These are phyloP conservation scores for Ferrisia virgata DNA, from an alignment of 2,888 invertebrate genomes.

Conservation along the genomic window DNA sequence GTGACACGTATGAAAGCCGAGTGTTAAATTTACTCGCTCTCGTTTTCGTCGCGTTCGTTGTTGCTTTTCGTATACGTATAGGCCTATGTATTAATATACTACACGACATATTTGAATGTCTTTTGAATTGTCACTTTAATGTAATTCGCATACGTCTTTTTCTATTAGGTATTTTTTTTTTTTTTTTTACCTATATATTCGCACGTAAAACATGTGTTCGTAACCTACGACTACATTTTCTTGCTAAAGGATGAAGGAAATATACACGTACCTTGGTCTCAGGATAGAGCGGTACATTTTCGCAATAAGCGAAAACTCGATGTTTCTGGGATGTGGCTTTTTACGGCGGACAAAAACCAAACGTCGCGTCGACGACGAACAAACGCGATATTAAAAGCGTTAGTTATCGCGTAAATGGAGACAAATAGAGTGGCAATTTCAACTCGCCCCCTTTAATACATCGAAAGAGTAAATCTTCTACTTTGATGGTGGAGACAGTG, in stretches of 20 bases:
- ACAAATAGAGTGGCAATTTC: neutral
- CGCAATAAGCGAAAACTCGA: too few species aligned
- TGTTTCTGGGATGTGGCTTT: too few species aligned
- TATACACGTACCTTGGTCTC: neutral
- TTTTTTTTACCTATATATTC: neutral
- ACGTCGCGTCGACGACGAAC: too few species aligned
- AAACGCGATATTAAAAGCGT: neutral
- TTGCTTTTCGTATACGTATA: too few species aligned
- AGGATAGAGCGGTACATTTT: too few species aligned
- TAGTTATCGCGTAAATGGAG: neutral
- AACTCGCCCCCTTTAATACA: neutral
- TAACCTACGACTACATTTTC: neutral
- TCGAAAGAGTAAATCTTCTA: too few species aligned
- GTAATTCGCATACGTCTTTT: neutral
- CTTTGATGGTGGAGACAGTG: too few species aligned
- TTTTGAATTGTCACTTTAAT: constrained; percentile 14
- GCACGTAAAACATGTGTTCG: too few species aligned
- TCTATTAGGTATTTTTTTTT: neutral
- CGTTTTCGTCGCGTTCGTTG: neutral
- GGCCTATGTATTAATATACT: constrained; percentile 11
- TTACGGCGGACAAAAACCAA: neutral
- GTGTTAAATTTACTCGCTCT: neutral
- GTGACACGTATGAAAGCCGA: neutral
- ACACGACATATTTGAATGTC: constrained; percentile 10
- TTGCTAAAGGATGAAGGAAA: neutral